Conservation (phyloP, 2,113 vertebrate genomes). For the Forbesichthys papilliferus region DNA sequence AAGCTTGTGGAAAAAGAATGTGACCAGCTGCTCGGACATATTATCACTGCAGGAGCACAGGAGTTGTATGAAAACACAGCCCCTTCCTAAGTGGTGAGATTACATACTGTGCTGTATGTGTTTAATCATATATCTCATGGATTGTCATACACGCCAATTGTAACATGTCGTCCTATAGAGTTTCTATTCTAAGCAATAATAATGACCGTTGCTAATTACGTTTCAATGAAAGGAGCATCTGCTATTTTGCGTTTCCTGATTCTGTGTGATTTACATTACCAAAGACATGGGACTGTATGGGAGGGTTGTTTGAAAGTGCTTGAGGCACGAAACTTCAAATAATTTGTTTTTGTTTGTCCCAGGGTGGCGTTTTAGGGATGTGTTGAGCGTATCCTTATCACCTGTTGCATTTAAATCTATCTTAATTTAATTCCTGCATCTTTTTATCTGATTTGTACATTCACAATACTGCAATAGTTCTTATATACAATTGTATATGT, state of each 20-base stretch:
- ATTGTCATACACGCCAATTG: too few relatives aligned
- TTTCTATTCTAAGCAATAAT: too few relatives aligned
- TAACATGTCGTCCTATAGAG: too few relatives aligned
- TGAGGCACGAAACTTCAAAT: conserved; percentile 18
- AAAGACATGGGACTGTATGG: background rate
- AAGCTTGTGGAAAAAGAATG: conserved; percentile 18
- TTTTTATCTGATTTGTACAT: conserved; percentile 47
- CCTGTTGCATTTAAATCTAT: conserved; percentile 24
- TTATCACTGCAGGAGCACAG: conserved; percentile 16
- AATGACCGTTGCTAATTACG: too few relatives aligned
- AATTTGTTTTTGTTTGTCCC: conserved; percentile 16
- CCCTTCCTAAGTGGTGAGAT: background rate
- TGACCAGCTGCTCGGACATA: conserved; percentile 25
- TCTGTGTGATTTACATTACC: conserved; percentile 19
- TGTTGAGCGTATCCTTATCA: conserved; percentile 73
- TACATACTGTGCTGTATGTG: conserved; percentile 1
- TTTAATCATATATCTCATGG: too few relatives aligned
- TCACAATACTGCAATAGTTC: conserved; percentile 37
- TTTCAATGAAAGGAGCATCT: background rate
- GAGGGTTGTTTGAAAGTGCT: conserved; percentile 15
- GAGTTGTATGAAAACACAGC: conserved; percentile 19
- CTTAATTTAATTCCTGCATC: conserved; percentile 64
- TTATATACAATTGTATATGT: conserved; percentile 28
- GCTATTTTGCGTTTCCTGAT: background rate
- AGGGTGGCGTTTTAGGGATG: conserved; percentile 47